Conservation (phyloP, 2,113 vertebrate species). For the Gallinago jamesoni region DNA sequence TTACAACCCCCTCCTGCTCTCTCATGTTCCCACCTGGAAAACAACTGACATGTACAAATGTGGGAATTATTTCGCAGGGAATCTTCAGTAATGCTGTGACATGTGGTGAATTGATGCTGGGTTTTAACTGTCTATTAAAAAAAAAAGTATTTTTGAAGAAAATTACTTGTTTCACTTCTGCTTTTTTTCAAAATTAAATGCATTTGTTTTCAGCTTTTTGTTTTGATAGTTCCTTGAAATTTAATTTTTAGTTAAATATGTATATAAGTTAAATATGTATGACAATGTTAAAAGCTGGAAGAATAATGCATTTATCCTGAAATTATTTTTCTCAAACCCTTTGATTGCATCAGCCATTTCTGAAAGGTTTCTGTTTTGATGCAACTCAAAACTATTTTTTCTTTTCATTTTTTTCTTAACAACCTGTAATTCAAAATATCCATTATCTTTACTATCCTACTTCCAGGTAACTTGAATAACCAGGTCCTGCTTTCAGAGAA, state of each 20-base stretch:
- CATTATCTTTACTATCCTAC: background rate
- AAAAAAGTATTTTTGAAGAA: background rate
- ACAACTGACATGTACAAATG: background rate
- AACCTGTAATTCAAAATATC: background rate
- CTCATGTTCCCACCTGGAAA: background rate
- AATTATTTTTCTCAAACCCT: background rate
- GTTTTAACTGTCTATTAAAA: background rate
- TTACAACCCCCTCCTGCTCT: background rate
- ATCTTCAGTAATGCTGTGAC: fast-evolving
- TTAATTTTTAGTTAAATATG: background rate
- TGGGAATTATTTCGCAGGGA: background rate
- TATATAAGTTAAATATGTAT: background rate
- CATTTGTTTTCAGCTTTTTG: background rate
- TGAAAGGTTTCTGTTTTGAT: background rate
- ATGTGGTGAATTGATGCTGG: background rate
- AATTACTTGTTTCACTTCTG: background rate
- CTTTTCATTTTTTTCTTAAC: background rate
- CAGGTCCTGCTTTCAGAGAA: background rate
- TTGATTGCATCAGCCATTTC: background rate
- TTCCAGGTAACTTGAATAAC: background rate
- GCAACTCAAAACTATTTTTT: background rate
- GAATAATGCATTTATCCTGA: background rate
- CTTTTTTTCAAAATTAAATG: background rate
- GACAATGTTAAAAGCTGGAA: background rate
- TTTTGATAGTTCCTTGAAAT: background rate